Evolutionary conservation across 2,888 invertebrate genomes (phyloP).

Genomic region (Zygogramma bicolorata): DNA sequence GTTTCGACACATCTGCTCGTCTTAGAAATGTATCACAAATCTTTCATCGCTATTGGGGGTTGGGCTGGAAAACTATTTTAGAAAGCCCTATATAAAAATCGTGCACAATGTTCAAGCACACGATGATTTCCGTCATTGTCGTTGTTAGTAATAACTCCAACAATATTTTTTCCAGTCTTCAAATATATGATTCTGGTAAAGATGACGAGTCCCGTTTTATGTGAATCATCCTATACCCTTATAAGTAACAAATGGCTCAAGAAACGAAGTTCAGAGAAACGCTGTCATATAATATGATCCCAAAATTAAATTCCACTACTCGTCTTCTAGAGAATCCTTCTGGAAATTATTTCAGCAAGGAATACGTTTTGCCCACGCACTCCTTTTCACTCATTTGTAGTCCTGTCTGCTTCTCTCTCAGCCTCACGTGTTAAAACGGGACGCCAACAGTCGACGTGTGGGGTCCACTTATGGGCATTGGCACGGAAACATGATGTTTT

Average conservation of each 20-base stretch:
- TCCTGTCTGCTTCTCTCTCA: background rate
- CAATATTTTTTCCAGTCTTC: too few species aligned
- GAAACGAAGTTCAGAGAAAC: background rate
- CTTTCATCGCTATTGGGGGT: too few species aligned
- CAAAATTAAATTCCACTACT: background rate
- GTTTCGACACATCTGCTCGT: too few species aligned
- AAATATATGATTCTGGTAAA: too few species aligned
- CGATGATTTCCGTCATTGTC: too few species aligned
- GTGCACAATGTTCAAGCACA: too few species aligned
- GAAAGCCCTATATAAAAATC: too few species aligned
- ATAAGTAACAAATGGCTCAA: background rate
- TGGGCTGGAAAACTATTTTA: too few species aligned
- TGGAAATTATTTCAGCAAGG: background rate
- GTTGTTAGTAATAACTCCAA: too few species aligned
- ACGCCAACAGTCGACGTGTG: background rate
- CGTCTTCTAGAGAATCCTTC: background rate
- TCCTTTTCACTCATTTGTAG: background rate
- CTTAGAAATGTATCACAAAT: too few species aligned
- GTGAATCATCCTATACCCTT: background rate
- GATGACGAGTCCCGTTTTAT: too few species aligned
- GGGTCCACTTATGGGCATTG: background rate
- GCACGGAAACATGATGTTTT: background rate
- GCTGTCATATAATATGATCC: background rate
- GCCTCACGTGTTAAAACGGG: background rate
- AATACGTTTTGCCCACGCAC: background rate